Evolutionary conservation across 37 sponge, comb jelly and placozoan species (phyloP).

Genomic region (Cliona cf. orientalis): DNA sequence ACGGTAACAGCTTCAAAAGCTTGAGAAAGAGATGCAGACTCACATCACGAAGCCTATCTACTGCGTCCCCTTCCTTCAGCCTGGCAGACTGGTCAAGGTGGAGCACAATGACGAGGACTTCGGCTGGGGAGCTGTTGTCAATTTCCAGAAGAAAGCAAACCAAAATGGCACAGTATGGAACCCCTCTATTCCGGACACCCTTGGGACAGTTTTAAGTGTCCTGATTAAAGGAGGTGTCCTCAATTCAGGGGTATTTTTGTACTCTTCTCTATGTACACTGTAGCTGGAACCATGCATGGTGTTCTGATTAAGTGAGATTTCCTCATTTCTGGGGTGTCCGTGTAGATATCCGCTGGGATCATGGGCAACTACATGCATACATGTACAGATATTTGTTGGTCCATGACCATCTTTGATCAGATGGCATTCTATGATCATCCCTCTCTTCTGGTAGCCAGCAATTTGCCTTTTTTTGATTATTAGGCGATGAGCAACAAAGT

Average conservation of each 20-base stretch:
- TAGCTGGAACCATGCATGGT: neutral
- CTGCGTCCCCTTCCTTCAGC: slow-evolving; percentile 93
- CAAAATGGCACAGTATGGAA: too few relatives aligned
- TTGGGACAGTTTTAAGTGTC: neutral
- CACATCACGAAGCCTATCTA: slow-evolving; percentile 83
- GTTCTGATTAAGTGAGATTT: neutral
- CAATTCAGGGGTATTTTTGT: neutral
- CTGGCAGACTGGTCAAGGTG: slow-evolving; percentile 90
- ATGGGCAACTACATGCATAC: too few relatives aligned
- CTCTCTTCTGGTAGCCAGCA: too few relatives aligned
- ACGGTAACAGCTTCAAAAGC: slow-evolving; percentile 81
- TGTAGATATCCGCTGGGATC: too few relatives aligned
- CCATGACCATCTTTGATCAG: too few relatives aligned
- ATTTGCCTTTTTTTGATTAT: too few relatives aligned
- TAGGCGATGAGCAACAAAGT: too few relatives aligned
- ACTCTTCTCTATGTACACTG: neutral
- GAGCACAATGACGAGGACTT: slow-evolving; percentile 81
- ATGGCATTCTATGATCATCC: too few relatives aligned
- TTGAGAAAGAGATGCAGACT: slow-evolving; percentile 75
- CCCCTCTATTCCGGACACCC: too few relatives aligned
- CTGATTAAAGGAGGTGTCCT: neutral
- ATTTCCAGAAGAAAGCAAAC: slow-evolving; percentile 94
- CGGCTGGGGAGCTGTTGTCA: slow-evolving; percentile 97
- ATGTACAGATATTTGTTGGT: too few relatives aligned
- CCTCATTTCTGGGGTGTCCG: neutral